Evolutionary conservation across 2,113 vertebrate species (phyloP), one percentile per base, ranked within the genome.

Genomic region (Syngnathus typhle): DNA sequence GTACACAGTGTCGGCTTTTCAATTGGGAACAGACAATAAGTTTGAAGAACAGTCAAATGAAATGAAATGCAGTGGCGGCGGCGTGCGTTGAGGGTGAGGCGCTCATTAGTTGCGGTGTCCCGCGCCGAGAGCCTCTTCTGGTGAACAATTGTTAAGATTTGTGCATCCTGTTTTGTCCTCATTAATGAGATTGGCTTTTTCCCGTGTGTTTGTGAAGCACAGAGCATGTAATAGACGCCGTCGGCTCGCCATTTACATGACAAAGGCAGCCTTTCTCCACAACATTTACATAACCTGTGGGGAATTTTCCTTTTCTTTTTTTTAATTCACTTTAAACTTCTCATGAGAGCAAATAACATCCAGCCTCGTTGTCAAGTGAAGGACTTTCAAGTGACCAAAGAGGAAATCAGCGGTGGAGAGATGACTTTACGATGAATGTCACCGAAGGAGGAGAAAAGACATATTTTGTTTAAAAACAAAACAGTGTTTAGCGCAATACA

Each of bases 121-220:
- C 82, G 73, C n/a, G 68, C 75, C 78, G 83, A 61, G 36, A 67
- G 64, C 72, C 67, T 68, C 73, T 82, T 86, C 77, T 80, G 65
- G 72, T 74, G 74, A 79, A 82, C 72, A 76, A 67, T 80, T 82
- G 83, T 86, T 68, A 79, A 74, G 71, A 84, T 74, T 61, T 68
- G 52, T 74, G 73, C 47, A 51, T 75, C 71, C 54, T 71, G 41
- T 75, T 84, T 72, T 77, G 70, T 74, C 76, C 73, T 84, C 78
- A 82, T 82, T 86, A 83, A 81, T 78, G 73, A 79, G 71, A 77
- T 69, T 54, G 69, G 36, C 56, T 70, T 73, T 78, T 68, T 70
- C 65, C 59, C 51, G 8, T 74, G 62, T 21, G 52, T 78, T 69
- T 81, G 65, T 75, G 56, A 70, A 68, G 72, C 64, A 72, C 59